A percentile compares a stretch with the other conserved stretches of the same genome.
phyloP scores from a whole-genome alignment of 23 tunicate genomes.

The Clavelina lepadiformis region DNA sequence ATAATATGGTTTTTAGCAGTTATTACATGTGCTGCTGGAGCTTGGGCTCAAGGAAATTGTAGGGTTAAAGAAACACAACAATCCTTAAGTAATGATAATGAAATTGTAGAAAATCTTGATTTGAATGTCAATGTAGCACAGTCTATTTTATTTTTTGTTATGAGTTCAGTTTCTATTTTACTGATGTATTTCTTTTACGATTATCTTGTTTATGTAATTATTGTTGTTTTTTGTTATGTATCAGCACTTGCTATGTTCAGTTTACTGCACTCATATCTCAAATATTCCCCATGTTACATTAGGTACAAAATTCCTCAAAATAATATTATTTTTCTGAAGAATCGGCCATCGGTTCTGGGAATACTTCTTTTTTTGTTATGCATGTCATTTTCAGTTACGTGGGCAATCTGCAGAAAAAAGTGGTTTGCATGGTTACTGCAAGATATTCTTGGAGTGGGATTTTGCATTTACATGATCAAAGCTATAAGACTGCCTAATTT shows the following conservation, averaged over 20 bases:
- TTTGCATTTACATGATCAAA: slow-evolving; percentile 75
- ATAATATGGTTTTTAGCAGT: slow-evolving; percentile 70
- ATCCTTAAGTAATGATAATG: neutral
- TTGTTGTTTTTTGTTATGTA: slow-evolving; percentile 62
- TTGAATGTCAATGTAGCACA: slow-evolving; percentile 11
- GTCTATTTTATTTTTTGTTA: slow-evolving; percentile 45
- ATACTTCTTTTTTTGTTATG: slow-evolving; percentile 36
- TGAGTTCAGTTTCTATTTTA: slow-evolving; percentile 69
- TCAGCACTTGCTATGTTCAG: slow-evolving; percentile 54
- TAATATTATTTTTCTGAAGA: slow-evolving; percentile 25
- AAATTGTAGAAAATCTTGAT: too few species aligned
- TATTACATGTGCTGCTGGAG: slow-evolving; percentile 59
- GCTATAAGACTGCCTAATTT: slow-evolving; percentile 45
- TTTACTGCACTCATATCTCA: slow-evolving; percentile 23
- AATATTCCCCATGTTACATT: slow-evolving; percentile 38
- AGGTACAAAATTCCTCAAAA: slow-evolving; percentile 38
- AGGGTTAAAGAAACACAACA: neutral
- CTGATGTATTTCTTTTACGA: slow-evolving; percentile 83
- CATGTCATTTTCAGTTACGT: slow-evolving; percentile 27
- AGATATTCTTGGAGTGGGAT: slow-evolving; percentile 67
- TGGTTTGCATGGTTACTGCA: slow-evolving; percentile 81
- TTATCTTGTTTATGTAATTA: slow-evolving; percentile 74
- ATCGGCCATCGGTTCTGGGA: slow-evolving; percentile 33
- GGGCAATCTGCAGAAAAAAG: slow-evolving; percentile 55
- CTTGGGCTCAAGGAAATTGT: slow-evolving; percentile 44